Base-by-base conservation (phyloP, 2,113 vertebrate species). In the Paralichthys olivaceus region DNA sequence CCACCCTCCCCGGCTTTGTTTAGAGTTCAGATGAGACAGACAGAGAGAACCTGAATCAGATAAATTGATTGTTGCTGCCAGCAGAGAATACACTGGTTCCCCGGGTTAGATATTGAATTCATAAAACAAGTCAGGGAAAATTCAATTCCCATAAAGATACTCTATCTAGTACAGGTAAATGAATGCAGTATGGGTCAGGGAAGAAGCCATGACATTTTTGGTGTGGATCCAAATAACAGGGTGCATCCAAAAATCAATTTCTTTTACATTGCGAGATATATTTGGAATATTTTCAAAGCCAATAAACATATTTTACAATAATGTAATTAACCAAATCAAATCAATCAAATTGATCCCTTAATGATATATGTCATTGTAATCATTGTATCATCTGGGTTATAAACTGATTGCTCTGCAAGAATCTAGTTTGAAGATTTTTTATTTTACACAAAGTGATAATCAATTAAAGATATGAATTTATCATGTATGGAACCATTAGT, bases 1-100 rank as follows among this genome's bases (percentile, higher is more conserved):
- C 69, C 81, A 76, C 43, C 45, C 45, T 19, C 45, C 49, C 29
- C 3, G 20, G 28, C 37, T 73, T 72, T 80, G 70, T 87, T 80
- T 74, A 4, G 60, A 19, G 71, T 60, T 84, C 58, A 70, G 22
- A 67, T 22, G 20, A 4, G 37, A 15, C 49, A 45, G 71, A 43
- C n/a, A 22, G n/a, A 63, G n/a, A 63, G 51, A 59, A 77, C 55
- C 49, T 76, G 75, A 40, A 12, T 40, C 37, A 13, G 40, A 79
- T 32, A 14, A 77, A 25, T 7, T 51, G 65, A 59, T 37, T 51
- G 43, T 40, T 68, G 28, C 40, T 76, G 63, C 59, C 23, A 47
- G 8, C 37, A 62, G 40, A 54, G 22, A 69, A 32, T 47, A 4
- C 5, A 70, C 15, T 65, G 37, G 22, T 70, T 57, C 22, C 5